Evolutionary conservation across 1,140 invertebrate genomes (phyloP), one percentile per base, ranked within the genome.

Genomic region (Heliconius hewitsoni): DNA sequence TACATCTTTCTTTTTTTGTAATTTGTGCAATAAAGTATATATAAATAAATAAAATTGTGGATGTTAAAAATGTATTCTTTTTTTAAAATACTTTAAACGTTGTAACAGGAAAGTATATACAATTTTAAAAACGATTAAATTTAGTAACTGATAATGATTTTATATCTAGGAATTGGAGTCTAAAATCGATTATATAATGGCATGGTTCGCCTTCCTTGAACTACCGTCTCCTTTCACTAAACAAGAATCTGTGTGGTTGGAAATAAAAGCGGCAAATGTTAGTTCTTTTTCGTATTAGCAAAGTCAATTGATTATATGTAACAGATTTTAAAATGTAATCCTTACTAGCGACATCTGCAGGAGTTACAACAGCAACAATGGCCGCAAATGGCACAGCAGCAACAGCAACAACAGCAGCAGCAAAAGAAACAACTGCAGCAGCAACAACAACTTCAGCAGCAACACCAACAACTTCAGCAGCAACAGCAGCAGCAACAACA

Each of bases 281-380:
- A 72, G 71, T 71, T 71, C 30, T 72, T 72, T 39, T 37, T 23
- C 8, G 8, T 57, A 57, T 57, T 57, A 23, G 55, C 55, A 11
- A 9, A n/a, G 18, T 57, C n/a, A 57, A 23, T 23, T 66, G 27
- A 27, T 3, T 30, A 30, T 30, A 39, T 72, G 37, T 39, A n/a
- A 39, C 34, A 72, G 9, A n/a, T 72, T 72, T 34, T n/a, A 39
- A 72, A 37, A 42, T 72, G n/a, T 37, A 39, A 37, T 11, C 34
- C 42, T 72, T 72, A 95, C 87, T 86, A 95, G 78, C 88, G 95
- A 79, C 80, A 83, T 83, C 83, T 77, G 81, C 83, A 93, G 73
- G 94, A 94, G 77, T 93, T 92, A 73, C 95, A 95, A 74, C 91
- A 95, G 73, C 90, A 90, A 57, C 91, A 92, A 37, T 92, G 93